Evolutionary conservation across 2,888 invertebrate genomes (phyloP), one percentile per base, ranked within the genome.

Genomic region (Drosophila pseudotalamancana): DNA sequence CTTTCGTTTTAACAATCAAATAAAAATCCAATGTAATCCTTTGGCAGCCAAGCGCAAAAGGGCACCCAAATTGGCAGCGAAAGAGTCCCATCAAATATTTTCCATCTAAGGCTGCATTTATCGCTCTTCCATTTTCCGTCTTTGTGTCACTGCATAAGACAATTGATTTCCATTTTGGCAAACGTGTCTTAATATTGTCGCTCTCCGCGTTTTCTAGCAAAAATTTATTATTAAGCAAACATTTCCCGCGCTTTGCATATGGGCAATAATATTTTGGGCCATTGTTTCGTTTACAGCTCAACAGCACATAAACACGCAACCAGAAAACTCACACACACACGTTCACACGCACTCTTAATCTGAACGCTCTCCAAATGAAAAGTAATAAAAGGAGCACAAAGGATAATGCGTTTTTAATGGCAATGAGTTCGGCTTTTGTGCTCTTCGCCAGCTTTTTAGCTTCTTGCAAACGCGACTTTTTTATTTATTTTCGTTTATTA

Each of bases 351-450:
- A 21, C 49, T 60, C 53, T 59, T 78, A 74, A 74, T 85, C 67
- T 79, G 54, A 65, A 63, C 64, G 50, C 83, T 67, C 86, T 76
- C 60, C 61, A 72, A 84, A 87, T 80, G 65, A 77, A 84, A 87
- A 80, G 85, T 77, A 77, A 87, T 87, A 87, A 87, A 86, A 86
- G 59, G 45, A 74, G 61, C 84, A 87, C 87, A 87, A 84, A 84
- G 78, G 77, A 81, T 81, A 81, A 81, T 84, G 87, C 66, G 87
- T 77, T 87, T 87, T 81, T 81, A 81, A 81, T 87, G 87, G 77
- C 81, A 77, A 87, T 61, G 85, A 80, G 77, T 72, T 87, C 69
- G 77, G 75, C 87, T 74, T 77, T 80, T 80, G 74, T 74, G 63
- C 67, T 49, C 60, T 39, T 14, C 35, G 31, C 12, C 31, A 51